These are phyloP conservation scores for Grallaria varia DNA, from an alignment of 2,113 vertebrate species.

Conservation along the genomic window DNA sequence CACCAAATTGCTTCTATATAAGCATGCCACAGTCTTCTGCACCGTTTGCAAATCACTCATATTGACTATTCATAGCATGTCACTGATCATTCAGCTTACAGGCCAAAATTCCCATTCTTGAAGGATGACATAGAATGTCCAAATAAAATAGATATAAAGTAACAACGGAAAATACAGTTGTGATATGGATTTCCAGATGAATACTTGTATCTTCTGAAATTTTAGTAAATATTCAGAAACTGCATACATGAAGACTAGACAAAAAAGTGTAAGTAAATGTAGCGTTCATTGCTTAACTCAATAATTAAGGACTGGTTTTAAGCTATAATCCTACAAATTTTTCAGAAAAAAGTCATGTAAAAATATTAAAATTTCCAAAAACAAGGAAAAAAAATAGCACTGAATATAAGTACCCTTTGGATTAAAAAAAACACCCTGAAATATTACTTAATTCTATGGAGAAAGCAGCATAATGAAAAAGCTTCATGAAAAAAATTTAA, in stretches of 20 bases:
- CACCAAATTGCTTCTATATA: background rate
- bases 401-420: background rate
- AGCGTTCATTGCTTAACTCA: background rate
- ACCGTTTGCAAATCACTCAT: background rate
- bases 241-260: background rate
- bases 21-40: background rate
- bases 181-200: background rate
- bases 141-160: background rate
- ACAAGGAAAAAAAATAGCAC: background rate
- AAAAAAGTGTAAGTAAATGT: background rate
- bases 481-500: background rate
- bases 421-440: background rate
- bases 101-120: background rate
- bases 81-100: background rate
- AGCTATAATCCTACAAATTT: background rate
- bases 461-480: background rate
- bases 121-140: background rate
- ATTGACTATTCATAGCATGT: background rate
- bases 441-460: background rate
- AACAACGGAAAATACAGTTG: background rate
- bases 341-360: background rate
- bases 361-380: background rate
- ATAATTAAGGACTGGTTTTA: background rate
- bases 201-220: background rate
- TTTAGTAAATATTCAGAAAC: background rate